Conservation (phyloP, 2,113 vertebrate species). For the Lepidothrix coronata region DNA sequence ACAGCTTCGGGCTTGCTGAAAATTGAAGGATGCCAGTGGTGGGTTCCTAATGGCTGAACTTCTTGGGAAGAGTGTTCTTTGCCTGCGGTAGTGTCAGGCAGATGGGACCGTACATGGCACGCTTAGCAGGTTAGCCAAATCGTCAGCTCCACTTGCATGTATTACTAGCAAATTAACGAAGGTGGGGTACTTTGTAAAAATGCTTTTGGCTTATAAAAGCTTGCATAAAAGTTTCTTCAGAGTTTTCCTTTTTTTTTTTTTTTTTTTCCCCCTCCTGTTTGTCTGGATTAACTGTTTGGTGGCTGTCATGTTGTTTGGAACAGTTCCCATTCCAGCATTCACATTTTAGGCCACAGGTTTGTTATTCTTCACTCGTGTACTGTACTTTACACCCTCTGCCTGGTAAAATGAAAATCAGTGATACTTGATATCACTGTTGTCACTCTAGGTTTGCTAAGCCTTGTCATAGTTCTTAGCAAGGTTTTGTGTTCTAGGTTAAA, state of each 20-base stretch:
- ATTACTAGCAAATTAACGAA: slow-evolving; percentile 58
- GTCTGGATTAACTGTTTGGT: slow-evolving; percentile 56
- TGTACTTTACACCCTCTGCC: not conserved
- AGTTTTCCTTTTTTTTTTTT: not conserved
- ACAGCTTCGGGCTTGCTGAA: not conserved
- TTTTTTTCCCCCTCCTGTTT: accelerated
- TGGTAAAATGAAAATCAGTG: not conserved
- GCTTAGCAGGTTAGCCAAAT: slow-evolving; percentile 31
- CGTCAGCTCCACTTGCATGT: not conserved
- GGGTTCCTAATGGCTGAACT: slow-evolving; percentile 10
- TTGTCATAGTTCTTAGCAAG: not conserved
- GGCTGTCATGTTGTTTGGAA: not conserved
- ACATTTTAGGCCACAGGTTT: not conserved
- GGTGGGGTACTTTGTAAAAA: slow-evolving; percentile 46
- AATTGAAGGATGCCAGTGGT: not conserved
- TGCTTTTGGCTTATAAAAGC: slow-evolving; percentile 8
- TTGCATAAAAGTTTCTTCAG: slow-evolving; percentile 34
- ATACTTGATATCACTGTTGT: not conserved
- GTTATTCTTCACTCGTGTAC: not conserved
- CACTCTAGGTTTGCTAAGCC: not conserved
- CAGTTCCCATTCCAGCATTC: not conserved
- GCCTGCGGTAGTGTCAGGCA: not conserved
- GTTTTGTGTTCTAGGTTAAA: not conserved
- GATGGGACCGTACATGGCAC: slow-evolving; percentile 12
- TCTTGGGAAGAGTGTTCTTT: slow-evolving; percentile 4